Conservation (phyloP, 2,888 invertebrate species). For the Drosophila quasianomalipes region DNA sequence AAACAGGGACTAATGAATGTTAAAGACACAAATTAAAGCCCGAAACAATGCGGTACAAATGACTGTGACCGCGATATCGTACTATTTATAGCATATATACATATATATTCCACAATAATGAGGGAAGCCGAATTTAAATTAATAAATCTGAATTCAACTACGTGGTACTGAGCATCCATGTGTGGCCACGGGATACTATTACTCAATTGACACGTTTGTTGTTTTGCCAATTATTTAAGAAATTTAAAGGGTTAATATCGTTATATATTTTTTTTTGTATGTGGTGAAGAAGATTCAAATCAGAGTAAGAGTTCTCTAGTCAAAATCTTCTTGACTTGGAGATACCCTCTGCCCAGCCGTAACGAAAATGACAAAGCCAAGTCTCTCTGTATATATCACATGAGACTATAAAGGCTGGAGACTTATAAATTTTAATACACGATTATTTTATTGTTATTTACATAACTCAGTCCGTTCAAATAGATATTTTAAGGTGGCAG, state of each 20-base stretch:
- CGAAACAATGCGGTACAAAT: not conserved
- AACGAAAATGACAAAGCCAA: not conserved
- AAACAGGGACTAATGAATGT: not conserved
- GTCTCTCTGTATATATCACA: not conserved
- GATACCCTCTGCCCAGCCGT: not conserved
- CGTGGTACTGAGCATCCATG: constrained; percentile 42
- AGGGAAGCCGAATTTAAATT: constrained; percentile 3
- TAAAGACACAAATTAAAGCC: not conserved
- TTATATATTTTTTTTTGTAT: not conserved
- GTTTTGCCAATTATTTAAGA: constrained; percentile 20
- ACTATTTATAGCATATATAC: not conserved
- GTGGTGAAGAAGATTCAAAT: not conserved
- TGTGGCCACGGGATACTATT: constrained; percentile 56
- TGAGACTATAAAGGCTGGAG: not conserved
- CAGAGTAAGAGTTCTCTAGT: not conserved
- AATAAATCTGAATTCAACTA: constrained; percentile 20
- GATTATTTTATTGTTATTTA: not conserved
- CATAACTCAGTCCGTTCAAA: not conserved
- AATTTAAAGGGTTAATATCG: not conserved
- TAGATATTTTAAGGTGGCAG: not conserved
- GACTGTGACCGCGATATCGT: not conserved
- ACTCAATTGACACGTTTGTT: constrained; percentile 58
- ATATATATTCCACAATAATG: not conserved
- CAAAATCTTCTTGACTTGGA: not conserved
- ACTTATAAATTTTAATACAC: not conserved